phyloP scores from a whole-genome alignment of 2,797 vertebrate species.

The Pseudochirops corinnae region DNA sequence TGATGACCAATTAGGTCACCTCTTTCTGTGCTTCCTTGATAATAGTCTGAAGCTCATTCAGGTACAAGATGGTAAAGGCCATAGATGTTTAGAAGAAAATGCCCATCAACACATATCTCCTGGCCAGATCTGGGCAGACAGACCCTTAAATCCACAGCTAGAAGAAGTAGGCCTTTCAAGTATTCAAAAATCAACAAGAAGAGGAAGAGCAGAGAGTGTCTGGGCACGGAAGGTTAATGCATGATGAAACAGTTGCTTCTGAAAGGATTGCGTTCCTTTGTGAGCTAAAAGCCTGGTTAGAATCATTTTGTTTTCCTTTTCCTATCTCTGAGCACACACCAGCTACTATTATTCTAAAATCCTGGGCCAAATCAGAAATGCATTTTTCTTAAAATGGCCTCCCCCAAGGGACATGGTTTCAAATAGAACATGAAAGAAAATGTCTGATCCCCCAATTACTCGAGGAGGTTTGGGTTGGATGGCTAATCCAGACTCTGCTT shows the following conservation, averaged over 20 bases:
- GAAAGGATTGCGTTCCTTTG: constrained; percentile 62
- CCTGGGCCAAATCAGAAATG: constrained; percentile 55
- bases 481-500: neutral
- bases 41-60: neutral
- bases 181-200: neutral
- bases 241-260: constrained; percentile 36
- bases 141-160: constrained; percentile 4
- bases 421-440: neutral
- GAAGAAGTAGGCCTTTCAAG: constrained; percentile 20
- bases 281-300: constrained; percentile 58
- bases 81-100: neutral
- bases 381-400: constrained; percentile 32
- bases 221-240: constrained; percentile 56
- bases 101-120: neutral
- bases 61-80: neutral
- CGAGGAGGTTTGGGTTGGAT: neutral
- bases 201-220: neutral
- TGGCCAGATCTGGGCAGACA: neutral
- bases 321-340: constrained; percentile 57
- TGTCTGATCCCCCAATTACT: constrained; percentile 46
- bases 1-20: neutral
- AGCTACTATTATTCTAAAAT: constrained; percentile 52
- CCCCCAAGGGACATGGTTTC: constrained; percentile 40
- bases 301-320: constrained; percentile 56
- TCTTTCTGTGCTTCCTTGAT: neutral